Conservation (phyloP, 2,888 invertebrate species). For the Monochamus alternatus region DNA sequence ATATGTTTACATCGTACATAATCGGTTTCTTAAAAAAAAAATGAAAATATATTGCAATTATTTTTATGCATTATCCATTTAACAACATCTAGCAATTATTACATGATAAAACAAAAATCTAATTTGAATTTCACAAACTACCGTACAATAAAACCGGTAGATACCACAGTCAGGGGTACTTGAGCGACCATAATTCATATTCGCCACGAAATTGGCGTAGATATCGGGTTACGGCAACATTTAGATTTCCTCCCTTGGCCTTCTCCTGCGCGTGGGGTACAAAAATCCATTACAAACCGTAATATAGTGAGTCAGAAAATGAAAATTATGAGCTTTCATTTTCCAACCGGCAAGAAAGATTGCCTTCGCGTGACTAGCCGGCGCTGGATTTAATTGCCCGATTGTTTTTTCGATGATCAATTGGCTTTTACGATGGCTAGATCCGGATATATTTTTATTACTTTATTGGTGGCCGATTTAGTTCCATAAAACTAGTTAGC, state of each 20-base stretch:
- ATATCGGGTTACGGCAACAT: neutral
- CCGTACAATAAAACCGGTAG: no score
- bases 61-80: no score
- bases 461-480: slow-evolving; percentile 3
- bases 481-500: neutral
- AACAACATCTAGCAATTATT: no score
- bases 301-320: slow-evolving; percentile 23
- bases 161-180: no score
- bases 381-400: slow-evolving; percentile 37
- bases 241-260: slow-evolving; percentile 4
- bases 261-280: neutral
- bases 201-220: neutral
- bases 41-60: no score
- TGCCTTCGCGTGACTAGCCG: slow-evolving; percentile 33
- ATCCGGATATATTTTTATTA: slow-evolving; percentile 32
- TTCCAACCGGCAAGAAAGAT: slow-evolving; percentile 27
- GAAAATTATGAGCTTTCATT: slow-evolving; percentile 31
- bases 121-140: no score
- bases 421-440: slow-evolving; percentile 31
- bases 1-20: no score
- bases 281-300: slow-evolving; percentile 13
- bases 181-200: neutral
- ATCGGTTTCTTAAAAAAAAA: no score
- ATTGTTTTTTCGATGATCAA: slow-evolving; percentile 39
- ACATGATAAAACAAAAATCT: no score